These are phyloP conservation scores for Dynastes tityus DNA, from an alignment of 2,888 invertebrate genomes.

Conservation along the genomic window DNA sequence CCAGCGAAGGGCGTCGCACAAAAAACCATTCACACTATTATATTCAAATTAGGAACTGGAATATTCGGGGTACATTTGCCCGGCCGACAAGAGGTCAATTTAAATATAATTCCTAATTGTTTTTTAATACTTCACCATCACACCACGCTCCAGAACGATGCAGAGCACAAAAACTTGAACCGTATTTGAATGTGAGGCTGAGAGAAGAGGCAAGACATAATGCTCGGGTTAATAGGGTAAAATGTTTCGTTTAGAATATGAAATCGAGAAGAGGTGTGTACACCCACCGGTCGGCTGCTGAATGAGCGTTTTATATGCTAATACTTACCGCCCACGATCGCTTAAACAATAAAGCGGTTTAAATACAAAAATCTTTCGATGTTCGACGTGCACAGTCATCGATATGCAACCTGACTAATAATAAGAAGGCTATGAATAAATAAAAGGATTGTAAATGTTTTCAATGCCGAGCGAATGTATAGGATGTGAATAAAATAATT, in stretches of 20 bases:
- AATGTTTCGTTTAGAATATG: conserved; percentile 28
- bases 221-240: conserved; percentile 34
- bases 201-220: background rate
- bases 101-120: conserved; percentile 47
- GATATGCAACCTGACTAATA: conserved; percentile 42
- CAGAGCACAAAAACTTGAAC: conserved; percentile 35
- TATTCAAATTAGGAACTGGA: conserved; percentile 35
- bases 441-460: background rate
- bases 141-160: background rate
- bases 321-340: conserved; percentile 52
- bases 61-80: no score
- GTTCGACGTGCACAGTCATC: conserved; percentile 8
- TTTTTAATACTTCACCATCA: conserved; percentile 27
- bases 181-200: background rate
- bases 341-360: conserved; percentile 49
- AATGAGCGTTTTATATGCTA: conserved; percentile 54
- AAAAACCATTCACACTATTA: conserved; percentile 43
- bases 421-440: conserved; percentile 23
- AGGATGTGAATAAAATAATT: no score
- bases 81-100: conserved; percentile 28
- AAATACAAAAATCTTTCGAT: conserved; percentile 38
- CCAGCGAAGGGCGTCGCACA: background rate
- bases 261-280: conserved; percentile 44
- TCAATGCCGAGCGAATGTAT: background rate
- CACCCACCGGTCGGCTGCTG: conserved; percentile 41